Evolutionary conservation across 2,888 invertebrate species (phyloP).

Genomic region (Epiblema foenella): DNA sequence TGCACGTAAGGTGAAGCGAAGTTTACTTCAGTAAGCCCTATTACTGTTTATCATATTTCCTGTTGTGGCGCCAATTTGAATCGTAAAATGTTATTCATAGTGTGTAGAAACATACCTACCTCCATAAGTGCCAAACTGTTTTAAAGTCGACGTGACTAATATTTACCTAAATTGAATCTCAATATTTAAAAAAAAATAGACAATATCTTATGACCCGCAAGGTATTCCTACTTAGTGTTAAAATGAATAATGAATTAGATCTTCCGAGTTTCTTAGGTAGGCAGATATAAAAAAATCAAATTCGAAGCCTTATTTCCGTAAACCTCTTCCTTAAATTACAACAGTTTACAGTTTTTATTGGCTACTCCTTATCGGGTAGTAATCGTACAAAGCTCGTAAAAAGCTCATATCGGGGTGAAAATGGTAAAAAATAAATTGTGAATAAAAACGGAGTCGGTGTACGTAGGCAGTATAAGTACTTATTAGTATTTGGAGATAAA

Average conservation of each 20-base stretch:
- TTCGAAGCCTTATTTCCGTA: constrained; percentile 61
- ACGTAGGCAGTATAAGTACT: constrained; percentile 76
- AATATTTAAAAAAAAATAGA: background rate
- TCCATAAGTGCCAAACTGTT: background rate
- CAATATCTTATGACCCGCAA: background rate
- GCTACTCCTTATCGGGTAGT: constrained; percentile 63
- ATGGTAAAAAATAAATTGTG: constrained; percentile 66
- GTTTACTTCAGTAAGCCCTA: constrained; percentile 13
- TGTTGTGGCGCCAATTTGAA: constrained; percentile 28
- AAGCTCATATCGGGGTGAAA: constrained; percentile 71
- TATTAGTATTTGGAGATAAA: constrained; percentile 85
- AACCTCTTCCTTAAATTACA: constrained; percentile 55
- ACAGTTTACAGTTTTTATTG: constrained; percentile 54
- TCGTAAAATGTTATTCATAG: constrained; percentile 14
- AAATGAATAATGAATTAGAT: background rate
- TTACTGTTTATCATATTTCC: constrained; percentile 20
- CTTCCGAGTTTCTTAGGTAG: background rate
- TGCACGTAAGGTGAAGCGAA: background rate
- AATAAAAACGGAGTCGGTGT: constrained; percentile 69
- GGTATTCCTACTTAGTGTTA: background rate
- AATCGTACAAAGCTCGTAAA: constrained; percentile 78
- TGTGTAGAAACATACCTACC: constrained; percentile 1
- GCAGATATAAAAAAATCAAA: constrained; percentile 15
- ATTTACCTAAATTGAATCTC: background rate
- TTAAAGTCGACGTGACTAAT: background rate